A percentile compares a stretch with the other conserved stretches of the same genome.
Conservation (phyloP, 1,140 invertebrate genomes). For the Arctopsyche grandis region DNA sequence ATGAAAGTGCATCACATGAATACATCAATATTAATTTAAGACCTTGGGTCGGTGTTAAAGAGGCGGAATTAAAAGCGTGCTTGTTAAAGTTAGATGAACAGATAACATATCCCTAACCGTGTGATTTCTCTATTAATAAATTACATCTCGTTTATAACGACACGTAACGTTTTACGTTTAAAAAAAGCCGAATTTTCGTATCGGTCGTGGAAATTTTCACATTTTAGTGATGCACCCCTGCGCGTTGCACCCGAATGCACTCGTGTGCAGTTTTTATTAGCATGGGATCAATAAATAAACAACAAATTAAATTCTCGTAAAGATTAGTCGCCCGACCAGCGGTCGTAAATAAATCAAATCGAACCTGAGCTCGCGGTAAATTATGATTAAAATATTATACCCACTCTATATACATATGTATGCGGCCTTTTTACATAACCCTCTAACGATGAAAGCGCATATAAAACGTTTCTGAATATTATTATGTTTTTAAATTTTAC, state of each 20-base stretch:
- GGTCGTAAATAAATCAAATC: constrained; percentile 54
- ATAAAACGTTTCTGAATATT: neutral
- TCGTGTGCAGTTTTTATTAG: constrained; percentile 20
- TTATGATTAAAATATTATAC: constrained; percentile 55
- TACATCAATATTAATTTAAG: neutral
- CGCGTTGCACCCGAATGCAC: no score
- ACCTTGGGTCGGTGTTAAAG: neutral
- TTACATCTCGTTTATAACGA: constrained; percentile 23
- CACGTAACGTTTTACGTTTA: neutral
- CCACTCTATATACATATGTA: neutral
- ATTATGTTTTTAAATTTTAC: no score
- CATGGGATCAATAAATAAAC: constrained; percentile 52
- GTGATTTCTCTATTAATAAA: constrained; percentile 29
- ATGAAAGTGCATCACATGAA: neutral
- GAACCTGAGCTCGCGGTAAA: constrained; percentile 43
- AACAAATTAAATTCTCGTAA: constrained; percentile 55
- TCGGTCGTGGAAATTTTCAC: no score
- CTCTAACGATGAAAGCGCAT: neutral
- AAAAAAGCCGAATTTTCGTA: no score
- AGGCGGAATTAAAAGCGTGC: constrained; percentile 22
- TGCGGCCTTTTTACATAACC: constrained; percentile 17
- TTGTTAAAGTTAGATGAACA: constrained; percentile 18
- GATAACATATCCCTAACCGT: neutral
- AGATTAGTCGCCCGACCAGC: constrained; percentile 53
- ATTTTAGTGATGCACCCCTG: no score